Percentiles rank a stretch among this genome's conserved stretches.
Evolutionary conservation across 1,140 invertebrate species (phyloP).

Genomic region (Bombus huntii): DNA sequence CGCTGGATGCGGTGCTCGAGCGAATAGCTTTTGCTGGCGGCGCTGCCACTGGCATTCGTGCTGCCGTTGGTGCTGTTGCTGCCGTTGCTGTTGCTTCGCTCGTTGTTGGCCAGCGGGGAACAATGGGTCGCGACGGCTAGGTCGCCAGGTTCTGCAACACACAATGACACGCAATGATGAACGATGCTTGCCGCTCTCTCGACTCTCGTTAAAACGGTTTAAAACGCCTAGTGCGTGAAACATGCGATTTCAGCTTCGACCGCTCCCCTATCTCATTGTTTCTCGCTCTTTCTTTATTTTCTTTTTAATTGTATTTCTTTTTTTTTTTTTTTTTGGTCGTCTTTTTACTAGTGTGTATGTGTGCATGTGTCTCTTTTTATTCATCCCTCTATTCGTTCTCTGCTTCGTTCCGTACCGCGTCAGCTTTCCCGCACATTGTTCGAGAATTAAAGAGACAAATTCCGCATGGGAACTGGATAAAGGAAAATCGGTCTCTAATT

Average conservation of each 20-base stretch:
- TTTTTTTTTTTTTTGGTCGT: background rate
- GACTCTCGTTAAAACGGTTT: conserved; percentile 53
- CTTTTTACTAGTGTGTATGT: background rate
- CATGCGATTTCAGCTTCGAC: conserved; percentile 32
- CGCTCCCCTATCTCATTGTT: conserved; percentile 11
- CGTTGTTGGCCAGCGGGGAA: conserved; percentile 61
- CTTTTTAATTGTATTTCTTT: background rate
- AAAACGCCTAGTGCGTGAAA: conserved; percentile 51
- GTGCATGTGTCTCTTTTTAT: background rate
- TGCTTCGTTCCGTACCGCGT: conserved; percentile 2
- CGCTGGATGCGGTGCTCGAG: conserved; percentile 47
- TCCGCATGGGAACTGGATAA: conserved; percentile 60
- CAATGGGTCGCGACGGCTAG: conserved; percentile 73
- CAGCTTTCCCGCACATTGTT: conserved; percentile 64
- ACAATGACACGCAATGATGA: conserved; percentile 64
- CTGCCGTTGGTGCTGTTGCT: conserved; percentile 14
- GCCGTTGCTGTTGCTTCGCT: conserved; percentile 47
- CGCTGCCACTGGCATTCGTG: conserved; percentile 46
- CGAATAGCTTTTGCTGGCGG: conserved; percentile 55
- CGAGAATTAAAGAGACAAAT: conserved; percentile 58
- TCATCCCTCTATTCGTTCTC: background rate
- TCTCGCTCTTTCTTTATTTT: background rate
- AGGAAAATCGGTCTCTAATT: conserved; percentile 70
- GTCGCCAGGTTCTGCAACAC: conserved; percentile 81
- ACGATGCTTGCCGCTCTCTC: conserved; percentile 33